Conservation (phyloP, 2,113 vertebrate genomes). For the Psilopogon haemacephalus region DNA sequence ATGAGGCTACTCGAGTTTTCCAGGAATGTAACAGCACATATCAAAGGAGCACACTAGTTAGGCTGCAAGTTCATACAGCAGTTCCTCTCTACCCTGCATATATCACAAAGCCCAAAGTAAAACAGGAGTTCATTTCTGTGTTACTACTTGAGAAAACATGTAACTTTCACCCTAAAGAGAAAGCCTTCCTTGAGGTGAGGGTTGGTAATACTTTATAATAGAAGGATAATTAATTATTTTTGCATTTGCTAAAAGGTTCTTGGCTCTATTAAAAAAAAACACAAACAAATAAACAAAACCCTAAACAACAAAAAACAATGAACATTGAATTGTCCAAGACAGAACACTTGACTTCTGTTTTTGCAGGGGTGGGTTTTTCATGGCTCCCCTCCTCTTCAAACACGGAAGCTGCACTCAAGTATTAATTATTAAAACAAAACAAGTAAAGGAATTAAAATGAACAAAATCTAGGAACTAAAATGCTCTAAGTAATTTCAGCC, state of each 20-base stretch:
- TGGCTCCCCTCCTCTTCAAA: background rate
- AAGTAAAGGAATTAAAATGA: background rate
- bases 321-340: background rate
- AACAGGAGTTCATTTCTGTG: background rate
- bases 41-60: background rate
- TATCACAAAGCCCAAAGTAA: background rate
- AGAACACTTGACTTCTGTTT: background rate
- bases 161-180: background rate
- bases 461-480: background rate
- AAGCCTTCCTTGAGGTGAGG: background rate
- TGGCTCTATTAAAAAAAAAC: background rate
- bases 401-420: background rate
- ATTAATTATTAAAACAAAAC: background rate
- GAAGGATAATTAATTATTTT: background rate
- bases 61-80: background rate
- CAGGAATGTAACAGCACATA: background rate
- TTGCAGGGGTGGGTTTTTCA: background rate
- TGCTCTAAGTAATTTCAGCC: background rate
- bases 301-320: background rate
- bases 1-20: background rate
- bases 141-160: background rate
- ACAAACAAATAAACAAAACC: too few relatives aligned
- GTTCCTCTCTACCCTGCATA: background rate
- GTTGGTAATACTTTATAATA: background rate
- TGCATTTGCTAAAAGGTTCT: background rate